Conservation (phyloP, 2,888 invertebrate species). For the Tachina lurida region DNA sequence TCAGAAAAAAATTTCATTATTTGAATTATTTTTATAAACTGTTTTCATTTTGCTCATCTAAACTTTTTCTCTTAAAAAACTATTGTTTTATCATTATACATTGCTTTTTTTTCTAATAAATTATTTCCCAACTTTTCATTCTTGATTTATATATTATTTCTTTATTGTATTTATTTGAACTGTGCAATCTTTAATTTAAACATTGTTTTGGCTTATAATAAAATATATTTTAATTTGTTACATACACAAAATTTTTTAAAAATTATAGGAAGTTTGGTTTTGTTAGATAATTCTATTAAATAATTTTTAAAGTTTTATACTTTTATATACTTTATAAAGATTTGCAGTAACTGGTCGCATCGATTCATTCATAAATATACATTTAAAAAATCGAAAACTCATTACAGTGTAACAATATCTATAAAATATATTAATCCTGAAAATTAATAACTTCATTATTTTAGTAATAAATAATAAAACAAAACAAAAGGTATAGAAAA, state of each 20-base stretch:
- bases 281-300: constrained; percentile 11
- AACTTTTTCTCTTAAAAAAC: not conserved
- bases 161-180: constrained; percentile 51
- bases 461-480: constrained; percentile 38
- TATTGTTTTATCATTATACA: not conserved
- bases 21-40: not conserved
- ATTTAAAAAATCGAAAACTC: constrained; percentile 38
- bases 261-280: constrained; percentile 36
- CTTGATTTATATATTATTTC: constrained; percentile 22
- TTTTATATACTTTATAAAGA: constrained; percentile 10
- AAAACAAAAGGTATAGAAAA: constrained; percentile 21
- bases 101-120: constrained; percentile 5
- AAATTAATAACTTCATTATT: constrained; percentile 40
- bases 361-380: constrained; percentile 16
- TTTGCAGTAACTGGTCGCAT: constrained; percentile 16
- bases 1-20: not conserved
- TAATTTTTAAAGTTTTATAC: constrained; percentile 7
- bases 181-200: constrained; percentile 67
- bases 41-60: not conserved
- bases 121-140: not conserved
- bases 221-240: constrained; percentile 43
- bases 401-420: constrained; percentile 49
- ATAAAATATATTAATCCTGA: constrained; percentile 37
- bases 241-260: constrained; percentile 53
- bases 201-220: constrained; percentile 41